Conservation (phyloP, 2,888 invertebrate species). For the Lasioglossum lativentre region DNA sequence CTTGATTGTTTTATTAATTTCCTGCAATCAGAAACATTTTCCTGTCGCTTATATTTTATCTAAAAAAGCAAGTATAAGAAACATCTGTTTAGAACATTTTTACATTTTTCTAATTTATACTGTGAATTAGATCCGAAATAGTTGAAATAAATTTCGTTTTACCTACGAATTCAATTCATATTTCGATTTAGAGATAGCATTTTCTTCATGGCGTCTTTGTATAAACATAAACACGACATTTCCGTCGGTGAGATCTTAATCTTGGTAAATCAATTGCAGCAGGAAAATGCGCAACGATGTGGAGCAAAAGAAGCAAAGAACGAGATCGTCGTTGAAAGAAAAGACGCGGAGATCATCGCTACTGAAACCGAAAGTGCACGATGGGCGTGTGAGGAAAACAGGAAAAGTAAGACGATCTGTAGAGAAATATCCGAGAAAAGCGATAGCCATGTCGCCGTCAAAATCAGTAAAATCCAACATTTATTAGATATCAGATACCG, state of each 20-base stretch:
- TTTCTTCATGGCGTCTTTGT: too few species aligned
- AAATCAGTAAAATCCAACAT: not conserved
- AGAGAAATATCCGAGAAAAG: not conserved
- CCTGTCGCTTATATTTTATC: too few species aligned
- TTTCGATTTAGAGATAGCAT: not conserved
- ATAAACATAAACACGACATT: too few species aligned
- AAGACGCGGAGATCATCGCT: not conserved
- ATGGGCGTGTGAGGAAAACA: not conserved
- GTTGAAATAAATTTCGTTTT: not conserved
- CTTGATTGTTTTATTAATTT: too few species aligned
- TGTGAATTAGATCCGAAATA: not conserved
- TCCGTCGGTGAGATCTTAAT: not conserved
- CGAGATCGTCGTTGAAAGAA: not conserved
- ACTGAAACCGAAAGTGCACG: not conserved
- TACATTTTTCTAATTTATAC: not conserved
- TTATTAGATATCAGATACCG: not conserved
- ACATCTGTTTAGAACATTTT: not conserved
- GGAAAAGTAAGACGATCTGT: not conserved
- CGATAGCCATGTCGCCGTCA: not conserved
- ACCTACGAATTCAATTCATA: not conserved
- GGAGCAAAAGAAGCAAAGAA: not conserved
- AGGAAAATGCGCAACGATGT: not conserved
- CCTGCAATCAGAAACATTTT: too few species aligned
- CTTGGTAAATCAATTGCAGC: not conserved
- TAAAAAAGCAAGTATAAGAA: too few species aligned